phyloP scores from a whole-genome alignment of 2,797 vertebrate genomes.

The Orientallactaga sibirica region DNA sequence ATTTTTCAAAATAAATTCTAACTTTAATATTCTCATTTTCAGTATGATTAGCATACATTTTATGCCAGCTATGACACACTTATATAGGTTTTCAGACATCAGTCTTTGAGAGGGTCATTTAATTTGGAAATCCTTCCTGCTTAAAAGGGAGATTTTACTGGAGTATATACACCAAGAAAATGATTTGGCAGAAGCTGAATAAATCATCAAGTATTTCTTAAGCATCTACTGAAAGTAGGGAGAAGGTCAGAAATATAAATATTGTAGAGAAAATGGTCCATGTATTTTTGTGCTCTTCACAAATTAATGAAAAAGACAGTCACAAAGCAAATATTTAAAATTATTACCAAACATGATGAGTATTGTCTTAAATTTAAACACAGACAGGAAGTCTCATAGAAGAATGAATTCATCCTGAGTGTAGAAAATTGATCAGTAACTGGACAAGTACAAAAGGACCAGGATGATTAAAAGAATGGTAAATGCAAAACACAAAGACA shows the following conservation, averaged over 20 bases:
- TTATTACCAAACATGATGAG: background rate
- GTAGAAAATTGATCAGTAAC: background rate
- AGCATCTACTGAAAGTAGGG: background rate
- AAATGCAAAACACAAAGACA: background rate
- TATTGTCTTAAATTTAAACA: background rate
- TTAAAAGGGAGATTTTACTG: background rate
- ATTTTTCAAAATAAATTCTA: background rate
- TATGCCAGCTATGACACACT: background rate
- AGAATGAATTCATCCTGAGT: background rate
- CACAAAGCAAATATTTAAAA: background rate
- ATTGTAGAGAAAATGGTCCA: background rate
- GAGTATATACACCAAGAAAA: slow-evolving; percentile 3
- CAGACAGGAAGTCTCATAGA: background rate
- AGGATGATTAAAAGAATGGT: background rate
- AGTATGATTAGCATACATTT: slow-evolving; percentile 1
- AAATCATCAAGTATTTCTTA: slow-evolving; percentile 1
- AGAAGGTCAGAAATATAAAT: slow-evolving; percentile 31
- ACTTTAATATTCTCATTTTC: background rate
- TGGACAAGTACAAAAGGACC: background rate
- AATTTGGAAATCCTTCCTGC: background rate
- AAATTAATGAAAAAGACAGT: slow-evolving; percentile 18
- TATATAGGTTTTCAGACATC: background rate
- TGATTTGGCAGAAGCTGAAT: slow-evolving; percentile 6
- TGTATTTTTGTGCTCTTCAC: slow-evolving; percentile 1
- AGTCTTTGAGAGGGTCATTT: background rate